Base-by-base conservation (phyloP, 2,888 invertebrate genomes). In the Pristionchus mayeri region DNA sequence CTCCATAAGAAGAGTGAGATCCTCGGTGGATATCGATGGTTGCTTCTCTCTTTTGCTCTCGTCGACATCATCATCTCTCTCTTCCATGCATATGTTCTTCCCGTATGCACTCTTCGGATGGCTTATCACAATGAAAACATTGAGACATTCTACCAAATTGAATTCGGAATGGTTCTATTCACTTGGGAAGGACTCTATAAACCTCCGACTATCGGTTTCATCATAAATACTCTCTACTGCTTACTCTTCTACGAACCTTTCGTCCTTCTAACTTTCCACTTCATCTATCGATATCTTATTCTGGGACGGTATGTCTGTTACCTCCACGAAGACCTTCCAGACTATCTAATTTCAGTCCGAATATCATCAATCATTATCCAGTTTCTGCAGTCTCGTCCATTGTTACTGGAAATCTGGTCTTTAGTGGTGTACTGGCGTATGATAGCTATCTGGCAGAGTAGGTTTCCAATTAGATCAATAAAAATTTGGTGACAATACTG, bases 131-230 rank as follows among this genome's bases (percentile, higher is more conserved):
- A n/a, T n/a, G 11, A 13, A 24, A 6, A 2, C 0, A 30, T 44
- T 71, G n/a, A 71, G 71, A 71, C 44, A 40, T 44, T 71, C 40
- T 71, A 40, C 44, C 71, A 71, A 71, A 44, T 71, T 16, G 71
- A 78, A 9, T 78, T 50, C n/a, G 76, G 76, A 27, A 3, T 50
- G 6, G 76, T 78, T 18, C 18, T 50, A 0, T 78, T 78, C 30
- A 50, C 76, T 24, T 18, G 48, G 18, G 48, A 37, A 7, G 50
- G 50, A 27, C n/a, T 78, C 27, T 50, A 50, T 34, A 7, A 40
- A 30, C 21, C 37, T 2, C 40, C 37, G 9, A 9, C n/a, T 0
- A 30, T 50, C 2, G 48, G 50, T 13, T 30, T 50, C 34, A 27
- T 78, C 21, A 27, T 1, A 4, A 78, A 78, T 40, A 50, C 50